These are phyloP conservation scores for Dryadula phaetusa DNA, from an alignment of 2,888 invertebrate genomes.

Conservation along the genomic window DNA sequence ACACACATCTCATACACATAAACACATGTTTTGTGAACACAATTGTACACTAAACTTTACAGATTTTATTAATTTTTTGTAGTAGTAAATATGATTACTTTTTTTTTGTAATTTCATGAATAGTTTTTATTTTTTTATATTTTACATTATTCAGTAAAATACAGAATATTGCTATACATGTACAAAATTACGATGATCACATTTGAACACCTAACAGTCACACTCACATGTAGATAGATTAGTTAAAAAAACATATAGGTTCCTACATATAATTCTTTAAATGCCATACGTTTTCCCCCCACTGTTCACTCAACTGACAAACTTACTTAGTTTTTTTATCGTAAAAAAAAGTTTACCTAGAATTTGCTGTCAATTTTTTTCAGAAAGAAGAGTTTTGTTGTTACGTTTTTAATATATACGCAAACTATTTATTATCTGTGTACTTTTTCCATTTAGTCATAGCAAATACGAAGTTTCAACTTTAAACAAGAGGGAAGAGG, in stretches of 20 bases:
- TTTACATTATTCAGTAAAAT: neutral
- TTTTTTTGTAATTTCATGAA: neutral
- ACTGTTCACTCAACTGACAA: neutral
- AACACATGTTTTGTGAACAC: neutral
- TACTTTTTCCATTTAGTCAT: conserved; percentile 23
- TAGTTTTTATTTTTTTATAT: neutral
- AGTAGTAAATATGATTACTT: no score
- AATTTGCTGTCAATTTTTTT: conserved; percentile 11
- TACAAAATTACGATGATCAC: neutral
- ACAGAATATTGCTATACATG: neutral
- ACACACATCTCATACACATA: neutral
- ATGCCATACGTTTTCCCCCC: neutral
- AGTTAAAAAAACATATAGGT: neutral
- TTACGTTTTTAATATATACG: neutral
- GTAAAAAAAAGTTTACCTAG: neutral
- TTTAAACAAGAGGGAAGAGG: conserved; percentile 16
- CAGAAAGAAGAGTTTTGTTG: conserved; percentile 19
- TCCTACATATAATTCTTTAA: neutral
- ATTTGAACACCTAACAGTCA: neutral
- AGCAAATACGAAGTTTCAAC: conserved; percentile 25
- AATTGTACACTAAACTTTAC: no score
- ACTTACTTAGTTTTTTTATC: neutral
- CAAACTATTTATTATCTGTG: conserved; percentile 8
- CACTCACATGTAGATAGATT: conserved; percentile 6
- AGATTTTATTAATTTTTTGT: no score